These are phyloP conservation scores for Elaphurus davidianus DNA, from an alignment of 2,113 vertebrate genomes.

Conservation along the genomic window DNA sequence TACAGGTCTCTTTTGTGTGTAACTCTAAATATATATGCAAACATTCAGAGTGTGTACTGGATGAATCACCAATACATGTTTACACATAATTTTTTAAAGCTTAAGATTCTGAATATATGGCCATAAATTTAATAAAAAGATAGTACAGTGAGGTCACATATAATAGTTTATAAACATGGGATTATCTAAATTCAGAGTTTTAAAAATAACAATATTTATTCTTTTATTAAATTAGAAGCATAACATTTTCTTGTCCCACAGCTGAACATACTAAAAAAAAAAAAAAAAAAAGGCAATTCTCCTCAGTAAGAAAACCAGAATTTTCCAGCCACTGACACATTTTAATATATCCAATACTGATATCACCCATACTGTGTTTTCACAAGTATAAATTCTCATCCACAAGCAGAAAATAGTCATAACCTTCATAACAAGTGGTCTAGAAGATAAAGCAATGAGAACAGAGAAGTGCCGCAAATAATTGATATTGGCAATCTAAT, in stretches of 20 bases:
- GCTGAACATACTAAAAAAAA: not conserved
- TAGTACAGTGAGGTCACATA: not conserved
- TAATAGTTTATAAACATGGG: not conserved
- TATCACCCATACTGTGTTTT: not conserved
- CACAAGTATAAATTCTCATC: not conserved
- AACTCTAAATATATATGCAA: not conserved
- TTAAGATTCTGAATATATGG: not conserved
- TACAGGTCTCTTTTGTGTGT: not conserved
- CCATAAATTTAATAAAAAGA: not conserved
- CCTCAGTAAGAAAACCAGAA: not conserved
- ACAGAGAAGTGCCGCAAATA: not conserved
- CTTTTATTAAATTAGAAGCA: not conserved
- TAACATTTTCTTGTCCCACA: not conserved
- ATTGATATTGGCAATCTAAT: not conserved
- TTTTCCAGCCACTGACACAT: not conserved
- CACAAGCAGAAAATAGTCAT: not conserved
- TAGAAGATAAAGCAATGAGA: not conserved
- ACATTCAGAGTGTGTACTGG: not conserved
- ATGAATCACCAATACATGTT: not conserved
- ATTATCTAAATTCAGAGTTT: not conserved
- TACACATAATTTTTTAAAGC: not conserved
- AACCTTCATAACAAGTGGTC: not conserved
- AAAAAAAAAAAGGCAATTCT: not conserved
- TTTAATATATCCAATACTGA: not conserved
- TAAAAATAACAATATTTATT: not conserved